Percentiles rank a stretch among this genome's conserved stretches.
Conservation (phyloP, 2,113 vertebrate genomes). For the Limnothrissa miodon region DNA sequence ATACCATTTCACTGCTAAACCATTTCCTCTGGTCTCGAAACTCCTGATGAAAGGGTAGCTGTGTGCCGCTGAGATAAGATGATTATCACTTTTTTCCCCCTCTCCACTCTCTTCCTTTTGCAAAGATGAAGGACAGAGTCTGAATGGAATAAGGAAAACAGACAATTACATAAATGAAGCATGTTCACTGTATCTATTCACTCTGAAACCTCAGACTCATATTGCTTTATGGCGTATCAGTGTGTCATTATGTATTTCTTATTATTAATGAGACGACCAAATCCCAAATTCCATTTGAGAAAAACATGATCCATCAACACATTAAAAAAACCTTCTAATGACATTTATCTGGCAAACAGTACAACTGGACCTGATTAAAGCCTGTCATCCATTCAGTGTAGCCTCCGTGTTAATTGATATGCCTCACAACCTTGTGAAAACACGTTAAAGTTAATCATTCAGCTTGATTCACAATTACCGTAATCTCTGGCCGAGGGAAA, state of each 20-base stretch:
- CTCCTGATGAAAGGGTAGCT: slow-evolving; percentile 55
- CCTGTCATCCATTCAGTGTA: slow-evolving; percentile 49
- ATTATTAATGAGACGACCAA: neutral
- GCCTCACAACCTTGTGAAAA: slow-evolving; percentile 60
- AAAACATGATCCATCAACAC: slow-evolving; percentile 67
- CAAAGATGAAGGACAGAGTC: slow-evolving; percentile 45
- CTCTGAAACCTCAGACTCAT: slow-evolving; percentile 64
- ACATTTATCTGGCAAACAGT: slow-evolving; percentile 57
- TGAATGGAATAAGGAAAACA: slow-evolving; percentile 60
- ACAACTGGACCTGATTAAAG: slow-evolving; percentile 65
- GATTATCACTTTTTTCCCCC: slow-evolving; percentile 54
- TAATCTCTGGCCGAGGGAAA: slow-evolving; percentile 64
- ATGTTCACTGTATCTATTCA: slow-evolving; percentile 53
- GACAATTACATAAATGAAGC: slow-evolving; percentile 62
- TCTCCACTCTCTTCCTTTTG: neutral
- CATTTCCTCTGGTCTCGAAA: slow-evolving; percentile 55
- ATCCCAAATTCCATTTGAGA: slow-evolving; percentile 51
- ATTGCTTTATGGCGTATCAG: slow-evolving; percentile 49
- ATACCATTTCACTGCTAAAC: slow-evolving; percentile 49
- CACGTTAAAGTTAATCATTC: slow-evolving; percentile 65
- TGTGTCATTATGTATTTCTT: neutral
- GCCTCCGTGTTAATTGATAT: slow-evolving; percentile 67
- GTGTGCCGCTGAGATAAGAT: slow-evolving; percentile 60
- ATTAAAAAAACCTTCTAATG: slow-evolving; percentile 52
- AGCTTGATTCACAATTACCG: slow-evolving; percentile 67